phyloP scores from a whole-genome alignment of 2,113 vertebrate genomes.

The Percopsis transmontana region DNA sequence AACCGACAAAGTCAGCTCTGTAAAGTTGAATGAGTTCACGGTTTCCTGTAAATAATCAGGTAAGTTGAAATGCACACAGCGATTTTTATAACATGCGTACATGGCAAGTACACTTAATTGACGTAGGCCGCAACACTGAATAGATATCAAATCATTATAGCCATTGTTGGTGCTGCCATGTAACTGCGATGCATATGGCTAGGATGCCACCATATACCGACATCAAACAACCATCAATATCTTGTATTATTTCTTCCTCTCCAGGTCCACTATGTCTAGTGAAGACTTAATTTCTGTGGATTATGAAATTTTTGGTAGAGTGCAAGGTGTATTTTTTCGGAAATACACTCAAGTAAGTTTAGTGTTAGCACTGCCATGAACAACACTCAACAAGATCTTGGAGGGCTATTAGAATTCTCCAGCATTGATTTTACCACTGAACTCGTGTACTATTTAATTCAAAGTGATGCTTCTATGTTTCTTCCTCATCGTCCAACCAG shows the following conservation, averaged over 20 bases:
- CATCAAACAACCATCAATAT: not conserved
- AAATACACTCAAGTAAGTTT: conserved; percentile 90
- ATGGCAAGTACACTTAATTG: not conserved
- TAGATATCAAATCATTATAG: not conserved
- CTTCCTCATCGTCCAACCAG: not conserved
- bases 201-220: not conserved
- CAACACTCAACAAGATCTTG: not conserved
- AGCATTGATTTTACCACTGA: too few species aligned
- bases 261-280: conserved; percentile 77
- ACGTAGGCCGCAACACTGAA: not conserved
- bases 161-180: not conserved
- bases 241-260: conserved; percentile 37
- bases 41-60: conserved; percentile 15
- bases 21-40: not conserved
- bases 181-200: not conserved
- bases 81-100: accelerated
- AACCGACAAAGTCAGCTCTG: not conserved
- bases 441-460: not conserved
- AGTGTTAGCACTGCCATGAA: not conserved
- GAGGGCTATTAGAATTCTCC: not conserved
- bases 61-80: conserved; percentile 5
- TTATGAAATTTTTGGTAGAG: conserved; percentile 89
- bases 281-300: conserved; percentile 86
- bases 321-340: conserved; percentile 95
- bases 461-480: not conserved